These are phyloP conservation scores for Labia minor DNA, from an alignment of 2,888 invertebrate species.

Conservation along the genomic window DNA sequence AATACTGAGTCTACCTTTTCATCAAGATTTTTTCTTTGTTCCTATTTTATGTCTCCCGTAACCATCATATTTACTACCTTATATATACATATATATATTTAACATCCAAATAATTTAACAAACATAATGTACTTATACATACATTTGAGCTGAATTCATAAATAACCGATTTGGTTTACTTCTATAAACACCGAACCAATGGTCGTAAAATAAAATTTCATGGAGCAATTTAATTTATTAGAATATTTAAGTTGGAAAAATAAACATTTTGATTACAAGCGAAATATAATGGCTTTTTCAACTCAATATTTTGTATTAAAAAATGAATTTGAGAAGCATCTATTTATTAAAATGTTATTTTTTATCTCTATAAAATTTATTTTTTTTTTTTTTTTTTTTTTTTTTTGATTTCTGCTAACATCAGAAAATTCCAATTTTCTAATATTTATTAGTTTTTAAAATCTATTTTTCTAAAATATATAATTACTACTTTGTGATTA, in stretches of 20 bases:
- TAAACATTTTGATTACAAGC: too few relatives aligned
- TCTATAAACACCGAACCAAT: not conserved
- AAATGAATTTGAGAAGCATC: not conserved
- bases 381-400: too few relatives aligned
- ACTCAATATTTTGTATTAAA: not conserved
- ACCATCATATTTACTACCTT: too few relatives aligned
- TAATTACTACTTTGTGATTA: too few relatives aligned
- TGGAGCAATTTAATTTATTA: not conserved
- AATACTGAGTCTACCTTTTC: not conserved
- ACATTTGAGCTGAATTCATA: not conserved
- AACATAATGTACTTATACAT: not conserved
- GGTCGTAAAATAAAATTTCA: not conserved
- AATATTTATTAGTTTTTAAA: too few relatives aligned
- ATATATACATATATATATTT: not conserved
- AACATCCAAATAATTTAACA: not conserved
- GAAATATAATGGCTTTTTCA: too few relatives aligned
- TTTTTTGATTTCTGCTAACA: too few relatives aligned
- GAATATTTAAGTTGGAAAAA: not conserved
- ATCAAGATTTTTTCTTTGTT: conserved; percentile 4
- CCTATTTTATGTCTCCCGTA: not conserved
- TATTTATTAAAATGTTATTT: too few relatives aligned
- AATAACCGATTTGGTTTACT: conserved; percentile 1
- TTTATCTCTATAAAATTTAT: too few relatives aligned
- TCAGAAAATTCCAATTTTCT: too few relatives aligned
- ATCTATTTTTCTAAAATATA: too few relatives aligned